Evolutionary conservation across 2,888 invertebrate species (phyloP).

Genomic region (Vannuccia rotundouncinata): DNA sequence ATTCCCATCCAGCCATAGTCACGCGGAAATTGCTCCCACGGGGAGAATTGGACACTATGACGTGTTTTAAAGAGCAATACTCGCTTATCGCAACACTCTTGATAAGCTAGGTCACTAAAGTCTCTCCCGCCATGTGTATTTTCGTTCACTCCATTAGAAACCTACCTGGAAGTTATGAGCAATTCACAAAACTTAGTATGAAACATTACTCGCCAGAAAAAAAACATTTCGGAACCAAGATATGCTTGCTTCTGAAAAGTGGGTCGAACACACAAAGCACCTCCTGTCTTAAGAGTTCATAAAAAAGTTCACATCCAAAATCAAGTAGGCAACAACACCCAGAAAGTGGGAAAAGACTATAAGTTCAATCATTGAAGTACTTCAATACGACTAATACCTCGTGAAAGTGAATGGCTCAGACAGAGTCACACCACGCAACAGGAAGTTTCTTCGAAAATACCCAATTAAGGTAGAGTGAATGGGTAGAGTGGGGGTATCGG

Average conservation of each 20-base stretch:
- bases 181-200: background rate
- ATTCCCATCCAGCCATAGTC: background rate
- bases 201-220: background rate
- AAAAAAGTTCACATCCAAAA: constrained; percentile 43
- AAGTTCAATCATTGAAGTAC: constrained; percentile 43
- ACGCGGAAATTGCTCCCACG: background rate
- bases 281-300: constrained; percentile 4
- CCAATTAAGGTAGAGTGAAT: too few relatives aligned
- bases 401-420: constrained; percentile 42
- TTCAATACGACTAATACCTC: constrained; percentile 43
- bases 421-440: constrained; percentile 42
- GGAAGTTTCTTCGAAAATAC: constrained; percentile 41
- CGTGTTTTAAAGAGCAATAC: background rate
- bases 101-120: background rate
- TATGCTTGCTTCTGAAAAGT: background rate
- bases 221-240: background rate
- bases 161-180: background rate
- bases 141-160: background rate
- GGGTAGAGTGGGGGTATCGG: background rate
- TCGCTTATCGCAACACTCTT: background rate
- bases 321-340: constrained; percentile 43
- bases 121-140: background rate
- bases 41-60: background rate
- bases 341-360: constrained; percentile 45
- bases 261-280: background rate